These are phyloP conservation scores for Motacilla tschutschensis DNA, from an alignment of 2,113 vertebrate genomes.

Conservation along the genomic window DNA sequence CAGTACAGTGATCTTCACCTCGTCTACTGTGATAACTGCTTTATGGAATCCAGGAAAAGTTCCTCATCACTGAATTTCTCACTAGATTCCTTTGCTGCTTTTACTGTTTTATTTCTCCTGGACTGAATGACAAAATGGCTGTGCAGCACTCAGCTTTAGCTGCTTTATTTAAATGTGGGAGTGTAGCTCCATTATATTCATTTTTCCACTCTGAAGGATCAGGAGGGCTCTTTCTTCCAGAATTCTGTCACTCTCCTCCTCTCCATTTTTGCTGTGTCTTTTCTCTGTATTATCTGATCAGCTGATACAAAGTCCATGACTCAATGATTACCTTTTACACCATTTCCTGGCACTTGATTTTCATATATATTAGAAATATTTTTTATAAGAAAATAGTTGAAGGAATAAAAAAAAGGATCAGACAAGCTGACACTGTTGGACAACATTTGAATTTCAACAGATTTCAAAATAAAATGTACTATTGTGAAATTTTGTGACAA, in stretches of 20 bases:
- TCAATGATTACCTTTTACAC: not conserved
- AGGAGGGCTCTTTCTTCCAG: not conserved
- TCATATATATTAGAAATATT: not conserved
- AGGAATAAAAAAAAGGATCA: not conserved
- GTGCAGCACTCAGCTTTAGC: not conserved
- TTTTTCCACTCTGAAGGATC: not conserved
- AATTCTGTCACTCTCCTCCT: not conserved
- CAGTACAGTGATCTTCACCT: not conserved
- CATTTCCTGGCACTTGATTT: not conserved
- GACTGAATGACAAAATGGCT: not conserved
- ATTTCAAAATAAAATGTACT: not conserved
- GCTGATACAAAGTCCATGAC: accelerated
- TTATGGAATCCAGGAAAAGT: not conserved
- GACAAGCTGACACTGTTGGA: not conserved
- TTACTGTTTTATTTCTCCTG: not conserved
- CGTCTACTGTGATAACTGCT: not conserved
- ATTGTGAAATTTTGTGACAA: not conserved
- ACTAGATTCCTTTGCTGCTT: not conserved
- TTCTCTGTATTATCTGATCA: not conserved
- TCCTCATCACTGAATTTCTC: not conserved
- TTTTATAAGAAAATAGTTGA: not conserved
- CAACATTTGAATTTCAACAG: not conserved
- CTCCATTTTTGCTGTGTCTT: not conserved
- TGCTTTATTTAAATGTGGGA: not conserved
- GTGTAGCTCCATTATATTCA: not conserved